Conservation (phyloP, 2,888 invertebrate genomes). For the Pimpla rufipes region DNA sequence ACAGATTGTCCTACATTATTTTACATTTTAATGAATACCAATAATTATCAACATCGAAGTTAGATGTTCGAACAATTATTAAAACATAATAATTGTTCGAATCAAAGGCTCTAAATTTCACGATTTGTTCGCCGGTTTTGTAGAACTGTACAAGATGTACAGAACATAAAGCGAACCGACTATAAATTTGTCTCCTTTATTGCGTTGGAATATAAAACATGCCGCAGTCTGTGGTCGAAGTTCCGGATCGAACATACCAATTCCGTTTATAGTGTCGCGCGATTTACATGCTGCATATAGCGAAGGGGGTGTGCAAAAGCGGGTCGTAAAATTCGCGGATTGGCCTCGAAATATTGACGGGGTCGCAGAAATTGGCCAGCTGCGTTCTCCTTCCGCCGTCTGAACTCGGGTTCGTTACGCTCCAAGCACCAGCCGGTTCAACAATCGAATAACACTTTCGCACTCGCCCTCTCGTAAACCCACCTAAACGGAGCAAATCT, state of each 20-base stretch:
- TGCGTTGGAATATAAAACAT: neutral
- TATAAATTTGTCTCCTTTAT: neutral
- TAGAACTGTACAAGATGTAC: neutral
- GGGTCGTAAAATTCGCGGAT: slow-evolving; percentile 58
- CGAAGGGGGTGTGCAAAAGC: slow-evolving; percentile 12
- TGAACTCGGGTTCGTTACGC: slow-evolving; percentile 62
- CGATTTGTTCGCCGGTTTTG: neutral
- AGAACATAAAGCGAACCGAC: neutral
- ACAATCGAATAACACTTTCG: slow-evolving; percentile 67
- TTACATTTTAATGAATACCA: neutral
- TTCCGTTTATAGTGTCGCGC: neutral
- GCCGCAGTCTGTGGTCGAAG: neutral
- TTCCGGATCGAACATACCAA: slow-evolving; percentile 11
- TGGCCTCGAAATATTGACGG: slow-evolving; percentile 64
- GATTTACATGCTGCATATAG: slow-evolving; percentile 11
- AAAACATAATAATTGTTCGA: neutral
- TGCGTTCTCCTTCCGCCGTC: slow-evolving; percentile 56
- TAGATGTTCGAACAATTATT: neutral
- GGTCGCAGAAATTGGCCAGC: slow-evolving; percentile 70
- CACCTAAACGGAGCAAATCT: slow-evolving; percentile 37
- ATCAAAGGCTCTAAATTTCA: neutral
- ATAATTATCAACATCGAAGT: neutral
- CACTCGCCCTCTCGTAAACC: slow-evolving; percentile 48
- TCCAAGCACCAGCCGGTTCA: slow-evolving; percentile 65
- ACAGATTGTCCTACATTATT: no score